These are phyloP conservation scores for Maccullochella peelii DNA, from an alignment of 2,113 vertebrate genomes.

Conservation along the genomic window DNA sequence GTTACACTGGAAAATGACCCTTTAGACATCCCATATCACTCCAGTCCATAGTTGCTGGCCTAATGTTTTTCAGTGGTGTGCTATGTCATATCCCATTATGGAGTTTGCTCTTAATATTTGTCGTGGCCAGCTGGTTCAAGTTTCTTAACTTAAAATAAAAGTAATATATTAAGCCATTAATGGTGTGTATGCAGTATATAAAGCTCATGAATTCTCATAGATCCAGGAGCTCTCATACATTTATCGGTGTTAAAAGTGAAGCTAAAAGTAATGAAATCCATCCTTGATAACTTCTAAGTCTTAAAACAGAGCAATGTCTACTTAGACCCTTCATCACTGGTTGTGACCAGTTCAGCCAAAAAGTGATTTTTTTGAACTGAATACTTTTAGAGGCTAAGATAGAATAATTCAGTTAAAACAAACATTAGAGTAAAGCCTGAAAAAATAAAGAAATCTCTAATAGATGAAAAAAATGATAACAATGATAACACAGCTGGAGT, in stretches of 20 bases:
- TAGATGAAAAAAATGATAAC: not conserved
- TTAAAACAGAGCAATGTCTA: not conserved
- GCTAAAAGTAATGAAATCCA: not conserved
- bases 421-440: not conserved
- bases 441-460: too few species aligned
- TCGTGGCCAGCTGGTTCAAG: not conserved
- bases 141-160: not conserved
- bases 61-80: not conserved
- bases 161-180: not conserved
- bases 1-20: not conserved
- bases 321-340: not conserved
- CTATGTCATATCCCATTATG: not conserved
- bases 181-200: too few species aligned
- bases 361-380: not conserved
- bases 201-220: not conserved
- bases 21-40: not conserved
- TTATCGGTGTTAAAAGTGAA: not conserved
- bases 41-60: not conserved
- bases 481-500: too few species aligned
- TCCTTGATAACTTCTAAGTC: not conserved
- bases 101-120: not conserved
- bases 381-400: not conserved
- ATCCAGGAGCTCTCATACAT: not conserved
- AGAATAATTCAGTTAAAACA: not conserved
- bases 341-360: not conserved